phyloP scores from a whole-genome alignment of 2,888 invertebrate genomes.

The Ethmia dodecea region DNA sequence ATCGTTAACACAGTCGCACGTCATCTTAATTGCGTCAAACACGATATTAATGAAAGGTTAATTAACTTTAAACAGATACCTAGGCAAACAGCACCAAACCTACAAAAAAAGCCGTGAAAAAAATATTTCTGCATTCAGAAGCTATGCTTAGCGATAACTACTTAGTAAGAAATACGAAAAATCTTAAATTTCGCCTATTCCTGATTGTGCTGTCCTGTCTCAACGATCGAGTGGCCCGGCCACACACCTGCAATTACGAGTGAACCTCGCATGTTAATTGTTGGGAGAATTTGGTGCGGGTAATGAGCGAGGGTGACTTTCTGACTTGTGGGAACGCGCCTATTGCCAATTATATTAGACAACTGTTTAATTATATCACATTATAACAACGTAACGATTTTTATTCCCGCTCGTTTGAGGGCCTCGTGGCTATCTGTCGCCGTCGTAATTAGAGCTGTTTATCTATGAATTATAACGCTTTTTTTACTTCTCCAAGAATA shows the following conservation, averaged over 20 bases:
- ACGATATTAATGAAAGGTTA: slow-evolving; percentile 35
- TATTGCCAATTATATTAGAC: slow-evolving; percentile 74
- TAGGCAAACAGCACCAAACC: too few relatives aligned
- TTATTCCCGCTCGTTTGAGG: slow-evolving; percentile 39
- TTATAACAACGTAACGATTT: slow-evolving; percentile 32
- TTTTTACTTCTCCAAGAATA: slow-evolving; percentile 18
- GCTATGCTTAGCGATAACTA: too few relatives aligned
- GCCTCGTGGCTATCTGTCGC: slow-evolving; percentile 32
- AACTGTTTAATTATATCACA: slow-evolving; percentile 64
- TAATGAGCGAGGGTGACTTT: slow-evolving; percentile 63
- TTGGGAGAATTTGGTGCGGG: slow-evolving; percentile 48
- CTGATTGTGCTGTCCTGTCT: too few relatives aligned
- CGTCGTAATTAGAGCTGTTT: slow-evolving; percentile 49
- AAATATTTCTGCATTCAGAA: too few relatives aligned
- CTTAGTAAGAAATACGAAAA: background rate
- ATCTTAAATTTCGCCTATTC: too few relatives aligned
- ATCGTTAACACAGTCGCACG: slow-evolving; percentile 16
- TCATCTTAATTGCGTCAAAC: slow-evolving; percentile 28
- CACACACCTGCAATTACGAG: slow-evolving; percentile 54
- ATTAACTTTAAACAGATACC: too few relatives aligned
- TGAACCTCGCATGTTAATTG: slow-evolving; percentile 57
- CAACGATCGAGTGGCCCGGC: slow-evolving; percentile 19
- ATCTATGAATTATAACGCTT: slow-evolving; percentile 46
- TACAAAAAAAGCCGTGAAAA: too few relatives aligned
- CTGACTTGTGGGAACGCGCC: slow-evolving; percentile 69